Conservation (phyloP, 2,797 vertebrate species). For the Pseudomugil gertrudae region DNA sequence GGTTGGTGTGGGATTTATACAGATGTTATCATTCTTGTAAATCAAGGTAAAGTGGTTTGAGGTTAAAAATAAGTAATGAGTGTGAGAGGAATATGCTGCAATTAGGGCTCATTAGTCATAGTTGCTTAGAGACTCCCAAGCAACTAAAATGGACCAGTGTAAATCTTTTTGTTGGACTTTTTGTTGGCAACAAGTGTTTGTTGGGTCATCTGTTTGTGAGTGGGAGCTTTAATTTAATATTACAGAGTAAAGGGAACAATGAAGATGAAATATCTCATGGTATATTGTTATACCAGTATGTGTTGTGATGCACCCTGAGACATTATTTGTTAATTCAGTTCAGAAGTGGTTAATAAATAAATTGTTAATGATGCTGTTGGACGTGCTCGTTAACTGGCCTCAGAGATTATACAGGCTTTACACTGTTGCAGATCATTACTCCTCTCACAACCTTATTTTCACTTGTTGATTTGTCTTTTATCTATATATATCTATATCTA, state of each 20-base stretch:
- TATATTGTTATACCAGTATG: background rate
- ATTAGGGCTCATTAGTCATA: constrained; percentile 4
- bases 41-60: background rate
- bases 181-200: background rate
- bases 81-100: background rate
- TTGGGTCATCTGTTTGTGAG: constrained; percentile 1
- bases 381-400: background rate
- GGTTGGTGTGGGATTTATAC: background rate
- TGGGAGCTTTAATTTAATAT: background rate
- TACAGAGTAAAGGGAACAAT: background rate
- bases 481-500: background rate
- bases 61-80: background rate
- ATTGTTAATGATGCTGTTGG: background rate
- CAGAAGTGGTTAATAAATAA: background rate
- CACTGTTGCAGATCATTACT: constrained; percentile 5
- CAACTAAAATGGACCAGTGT: background rate
- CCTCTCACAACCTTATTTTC: background rate
- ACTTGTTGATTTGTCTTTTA: background rate
- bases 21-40: background rate
- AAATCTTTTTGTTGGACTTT: constrained; percentile 5
- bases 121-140: constrained; percentile 1
- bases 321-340: constrained; percentile 1
- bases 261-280: background rate
- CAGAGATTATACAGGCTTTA: constrained; percentile 1
- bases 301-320: background rate